Base-by-base conservation (phyloP, 2,113 vertebrate genomes). In the Sinocyclocheilus maitianheensis region DNA sequence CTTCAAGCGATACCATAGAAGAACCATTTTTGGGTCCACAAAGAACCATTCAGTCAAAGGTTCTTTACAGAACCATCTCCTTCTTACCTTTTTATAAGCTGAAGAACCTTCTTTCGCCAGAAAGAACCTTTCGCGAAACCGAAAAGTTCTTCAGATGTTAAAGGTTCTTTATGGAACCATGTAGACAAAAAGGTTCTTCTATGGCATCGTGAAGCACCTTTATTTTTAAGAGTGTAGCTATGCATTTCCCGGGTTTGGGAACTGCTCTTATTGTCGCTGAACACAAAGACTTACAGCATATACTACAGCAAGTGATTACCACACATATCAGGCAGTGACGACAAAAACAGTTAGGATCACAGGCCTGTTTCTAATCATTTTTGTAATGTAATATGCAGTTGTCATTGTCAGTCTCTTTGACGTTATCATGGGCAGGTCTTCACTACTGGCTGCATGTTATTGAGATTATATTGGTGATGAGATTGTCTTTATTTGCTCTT, bases 181-280 rank as follows among this genome's bases (percentile, higher is more conserved):
- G n/a, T n/a, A n/a, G n/a, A n/a, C n/a, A 26, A 26, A 26, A 26
- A 1, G 26, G 26, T 26, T 26, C 26, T 26, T 26, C 26, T 26
- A 26, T 26, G 26, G 26, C 1, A 26, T 26, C 26, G 26, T 26
- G 26, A 26, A 26, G 26, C 26, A 26, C 26, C 26, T 26, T 26
- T 26, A 26, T 26, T 26, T 26, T 26, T 26, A 26, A 26, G 26
- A 26, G 26, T 26, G 26, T 71, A 88, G 85, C 75, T 84, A 46
- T 80, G 74, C n/a, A 60, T 26, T 86, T 84, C 85, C 60, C 85
- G 60, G 72, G 76, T 62, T 86, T 86, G 85, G 86, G 88, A 89
- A 22, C 67, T 86, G 75, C 77, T 65, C 46, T 14, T 79, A 76
- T 46, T 86, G 77, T 63, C 75, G 10, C 46, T 72, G 20, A 5